These are phyloP conservation scores for Edolisoma coerulescens DNA, from an alignment of 2,113 vertebrate genomes.

Conservation along the genomic window DNA sequence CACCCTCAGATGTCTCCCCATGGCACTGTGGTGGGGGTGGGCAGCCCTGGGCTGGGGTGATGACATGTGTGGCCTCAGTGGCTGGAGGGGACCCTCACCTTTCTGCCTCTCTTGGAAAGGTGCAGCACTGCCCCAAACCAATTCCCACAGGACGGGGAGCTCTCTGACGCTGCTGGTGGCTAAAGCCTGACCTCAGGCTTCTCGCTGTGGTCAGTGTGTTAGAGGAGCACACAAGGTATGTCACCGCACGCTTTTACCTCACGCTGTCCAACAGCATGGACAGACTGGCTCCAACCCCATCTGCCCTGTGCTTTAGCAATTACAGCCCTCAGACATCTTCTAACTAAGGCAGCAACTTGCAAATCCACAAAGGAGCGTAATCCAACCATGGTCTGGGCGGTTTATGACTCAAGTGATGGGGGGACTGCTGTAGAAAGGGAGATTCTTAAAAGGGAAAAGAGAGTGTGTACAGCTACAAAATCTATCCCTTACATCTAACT, in stretches of 20 bases:
- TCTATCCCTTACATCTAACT: not conserved
- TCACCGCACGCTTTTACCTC: fast-evolving
- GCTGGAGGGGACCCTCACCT: not conserved
- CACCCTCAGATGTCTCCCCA: not conserved
- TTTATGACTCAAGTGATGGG: not conserved
- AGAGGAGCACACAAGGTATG: fast-evolving
- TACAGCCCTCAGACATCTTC: not conserved
- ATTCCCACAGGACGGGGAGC: not conserved
- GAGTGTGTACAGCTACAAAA: slow-evolving; percentile 31
- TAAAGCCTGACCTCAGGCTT: not conserved
- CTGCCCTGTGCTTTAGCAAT: not conserved
- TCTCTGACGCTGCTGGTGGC: not conserved
- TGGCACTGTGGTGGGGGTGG: not conserved
- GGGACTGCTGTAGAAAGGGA: slow-evolving; percentile 13
- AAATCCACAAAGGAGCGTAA: slow-evolving; percentile 6
- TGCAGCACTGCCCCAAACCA: not conserved
- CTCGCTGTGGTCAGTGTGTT: not conserved
- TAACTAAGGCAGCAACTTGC: slow-evolving; percentile 9
- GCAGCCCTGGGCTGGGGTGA: not conserved
- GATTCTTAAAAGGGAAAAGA: slow-evolving; percentile 35
- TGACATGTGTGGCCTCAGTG: fast-evolving
- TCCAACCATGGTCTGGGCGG: not conserved
- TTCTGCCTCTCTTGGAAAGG: not conserved
- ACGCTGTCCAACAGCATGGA: fast-evolving
- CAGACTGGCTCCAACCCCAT: not conserved